Conservation (phyloP, 2,797 vertebrate genomes). For the Sandelia bainsii region DNA sequence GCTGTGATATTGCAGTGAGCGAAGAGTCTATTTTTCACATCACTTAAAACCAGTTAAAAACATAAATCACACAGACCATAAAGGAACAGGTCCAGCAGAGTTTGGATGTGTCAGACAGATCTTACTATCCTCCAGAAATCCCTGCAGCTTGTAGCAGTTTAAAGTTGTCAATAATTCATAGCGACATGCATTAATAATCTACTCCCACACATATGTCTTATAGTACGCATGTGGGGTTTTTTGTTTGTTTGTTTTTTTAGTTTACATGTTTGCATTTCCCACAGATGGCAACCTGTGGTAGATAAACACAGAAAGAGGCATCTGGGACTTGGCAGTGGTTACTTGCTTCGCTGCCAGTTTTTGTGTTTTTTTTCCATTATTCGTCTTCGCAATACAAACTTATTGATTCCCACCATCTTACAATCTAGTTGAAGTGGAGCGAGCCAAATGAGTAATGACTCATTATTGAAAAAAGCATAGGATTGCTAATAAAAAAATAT, state of each 20-base stretch:
- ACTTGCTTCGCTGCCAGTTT: constrained; percentile 48
- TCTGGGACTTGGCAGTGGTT: constrained; percentile 43
- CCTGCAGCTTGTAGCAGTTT: constrained; percentile 26
- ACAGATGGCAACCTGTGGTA: constrained; percentile 67
- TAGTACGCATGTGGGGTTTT: constrained; percentile 4
- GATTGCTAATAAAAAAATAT: constrained; percentile 49
- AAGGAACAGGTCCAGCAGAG: background rate
- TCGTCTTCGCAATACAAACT: constrained; percentile 49
- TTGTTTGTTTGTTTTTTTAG: background rate
- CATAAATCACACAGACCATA: background rate
- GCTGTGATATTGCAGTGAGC: background rate
- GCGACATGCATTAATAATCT: constrained; percentile 47
- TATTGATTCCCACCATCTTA: constrained; percentile 57
- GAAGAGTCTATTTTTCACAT: constrained; percentile 16
- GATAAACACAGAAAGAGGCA: constrained; percentile 37
- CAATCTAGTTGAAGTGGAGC: constrained; percentile 39
- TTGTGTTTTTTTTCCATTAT: constrained; percentile 23
- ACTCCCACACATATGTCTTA: constrained; percentile 21
- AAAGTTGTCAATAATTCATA: constrained; percentile 48
- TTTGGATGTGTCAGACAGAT: background rate
- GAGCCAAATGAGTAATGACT: constrained; percentile 34
- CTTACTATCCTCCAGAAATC: background rate
- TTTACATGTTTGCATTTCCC: constrained; percentile 43
- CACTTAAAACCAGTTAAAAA: constrained; percentile 10
- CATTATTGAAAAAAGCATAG: constrained; percentile 29